Evolutionary conservation across 2,888 invertebrate species (phyloP), one percentile per base, ranked within the genome.

Genomic region (Cheilosia pagana): DNA sequence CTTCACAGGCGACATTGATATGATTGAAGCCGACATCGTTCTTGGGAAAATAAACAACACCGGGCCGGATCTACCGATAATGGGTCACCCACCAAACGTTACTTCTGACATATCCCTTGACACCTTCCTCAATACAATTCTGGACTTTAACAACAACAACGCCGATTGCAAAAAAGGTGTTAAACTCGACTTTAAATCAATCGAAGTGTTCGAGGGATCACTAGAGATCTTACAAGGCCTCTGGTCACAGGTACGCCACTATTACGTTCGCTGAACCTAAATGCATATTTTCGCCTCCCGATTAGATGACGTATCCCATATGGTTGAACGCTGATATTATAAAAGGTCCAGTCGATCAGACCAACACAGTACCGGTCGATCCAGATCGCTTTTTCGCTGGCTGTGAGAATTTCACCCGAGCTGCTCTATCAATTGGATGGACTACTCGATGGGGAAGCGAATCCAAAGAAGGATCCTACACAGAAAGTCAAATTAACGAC

Each of bases 261-360:
- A 10, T n/a, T n/a, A 28, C 6, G 25, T 16, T 53, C 10, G 23
- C 2, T 52, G 14, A 21, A 25, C 12, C n/a, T 45, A 19, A 1
- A 35, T 35, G 12, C n/a, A 67, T 41, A 28, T 35, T 12, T 35
- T 12, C 12, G 35, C 12, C 31, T 50, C 28, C 63, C 19, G 25
- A 14, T 31, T 28, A 96, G 96, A 92, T 95, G 87, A 92, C 91
- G 0, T 95, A 95, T 88, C 97, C 97, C 0, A 90, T 98, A 3
- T 97, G 97, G 96, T 91, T 98, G 75, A 98, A 98, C 90, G 97
- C 98, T 0, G 98, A 98, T 90, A 96, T 98, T 50, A 83, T 92
- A 0, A 83, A 92, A 0, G 98, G 98, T 0, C 97, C 97, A 0
- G 94, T 95, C 0, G 93, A 95, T 74, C 91, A 93, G 8, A 93